Conservation (phyloP, 2,113 vertebrate species). For the Oriolus oriolus region DNA sequence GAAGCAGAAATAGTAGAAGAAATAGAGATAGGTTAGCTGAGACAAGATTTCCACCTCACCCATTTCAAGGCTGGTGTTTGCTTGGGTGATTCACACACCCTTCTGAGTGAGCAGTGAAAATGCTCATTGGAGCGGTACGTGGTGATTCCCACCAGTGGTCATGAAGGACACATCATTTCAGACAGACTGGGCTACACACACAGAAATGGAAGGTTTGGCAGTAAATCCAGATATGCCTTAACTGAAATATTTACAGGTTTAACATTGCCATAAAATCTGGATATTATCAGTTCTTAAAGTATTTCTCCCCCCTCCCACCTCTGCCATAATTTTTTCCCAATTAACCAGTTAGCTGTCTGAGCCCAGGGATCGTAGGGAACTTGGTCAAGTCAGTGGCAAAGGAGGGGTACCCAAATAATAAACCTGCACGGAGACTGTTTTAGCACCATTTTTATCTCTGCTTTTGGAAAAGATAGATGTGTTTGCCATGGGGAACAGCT, state of each 20-base stretch:
- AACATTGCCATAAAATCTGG: neutral
- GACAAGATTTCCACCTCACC: neutral
- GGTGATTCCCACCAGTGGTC: neutral
- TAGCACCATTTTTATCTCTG: neutral
- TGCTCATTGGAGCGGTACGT: neutral
- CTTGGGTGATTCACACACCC: neutral
- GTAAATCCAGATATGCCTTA: neutral
- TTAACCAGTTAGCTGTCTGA: neutral
- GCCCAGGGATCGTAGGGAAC: rapidly evolving
- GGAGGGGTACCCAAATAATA: neutral
- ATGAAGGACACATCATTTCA: neutral
- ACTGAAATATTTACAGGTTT: neutral
- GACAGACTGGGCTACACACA: neutral
- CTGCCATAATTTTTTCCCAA: neutral
- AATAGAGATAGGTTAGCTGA: neutral
- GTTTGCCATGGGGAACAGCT: neutral
- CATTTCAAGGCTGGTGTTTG: neutral
- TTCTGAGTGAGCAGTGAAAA: neutral
- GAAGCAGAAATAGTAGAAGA: neutral
- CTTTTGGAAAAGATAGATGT: neutral
- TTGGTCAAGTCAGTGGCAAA: neutral
- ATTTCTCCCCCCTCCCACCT: neutral
- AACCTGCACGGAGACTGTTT: neutral
- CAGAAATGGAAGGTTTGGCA: neutral
- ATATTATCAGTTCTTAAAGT: neutral